Evolutionary conservation across 1,140 invertebrate genomes (phyloP).

Genomic region (Tenebrio molitor): DNA sequence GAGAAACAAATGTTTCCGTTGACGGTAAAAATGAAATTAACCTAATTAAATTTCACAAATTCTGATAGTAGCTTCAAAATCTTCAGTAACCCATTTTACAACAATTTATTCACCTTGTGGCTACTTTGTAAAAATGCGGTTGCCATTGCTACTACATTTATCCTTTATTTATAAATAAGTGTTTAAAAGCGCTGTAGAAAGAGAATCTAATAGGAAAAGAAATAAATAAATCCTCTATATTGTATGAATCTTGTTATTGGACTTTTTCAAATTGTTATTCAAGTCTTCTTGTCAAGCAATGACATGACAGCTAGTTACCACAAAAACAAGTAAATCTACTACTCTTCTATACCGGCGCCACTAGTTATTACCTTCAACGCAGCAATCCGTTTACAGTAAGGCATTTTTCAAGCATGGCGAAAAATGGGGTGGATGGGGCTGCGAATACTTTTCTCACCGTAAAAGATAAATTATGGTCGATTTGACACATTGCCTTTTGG

Average conservation of each 20-base stretch:
- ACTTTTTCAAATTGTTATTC: constrained; percentile 59
- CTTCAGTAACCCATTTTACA: too few species aligned
- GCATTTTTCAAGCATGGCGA: neutral
- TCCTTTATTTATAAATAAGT: too few species aligned
- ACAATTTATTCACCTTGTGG: too few species aligned
- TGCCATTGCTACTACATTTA: too few species aligned
- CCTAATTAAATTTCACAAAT: too few species aligned
- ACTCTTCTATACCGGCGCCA: constrained; percentile 54
- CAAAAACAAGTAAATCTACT: constrained; percentile 57
- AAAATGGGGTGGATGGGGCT: constrained; percentile 13
- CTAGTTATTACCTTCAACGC: constrained; percentile 54
- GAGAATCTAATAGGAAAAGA: constrained; percentile 9
- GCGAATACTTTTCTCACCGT: too few species aligned
- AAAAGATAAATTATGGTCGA: constrained; percentile 7
- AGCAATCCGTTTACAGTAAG: constrained; percentile 34
- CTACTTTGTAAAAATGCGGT: too few species aligned
- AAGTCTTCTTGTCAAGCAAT: constrained; percentile 51
- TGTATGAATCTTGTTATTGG: constrained; percentile 56
- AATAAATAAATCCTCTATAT: constrained; percentile 5
- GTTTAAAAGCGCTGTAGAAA: too few species aligned
- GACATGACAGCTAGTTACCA: constrained; percentile 58
- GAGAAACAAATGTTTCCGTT: too few species aligned
- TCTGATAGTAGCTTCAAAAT: too few species aligned
- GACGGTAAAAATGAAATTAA: too few species aligned
- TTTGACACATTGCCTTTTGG: constrained; percentile 26